Conservation (phyloP, 2,888 invertebrate genomes). For the Tryphoninae sp. region DNA sequence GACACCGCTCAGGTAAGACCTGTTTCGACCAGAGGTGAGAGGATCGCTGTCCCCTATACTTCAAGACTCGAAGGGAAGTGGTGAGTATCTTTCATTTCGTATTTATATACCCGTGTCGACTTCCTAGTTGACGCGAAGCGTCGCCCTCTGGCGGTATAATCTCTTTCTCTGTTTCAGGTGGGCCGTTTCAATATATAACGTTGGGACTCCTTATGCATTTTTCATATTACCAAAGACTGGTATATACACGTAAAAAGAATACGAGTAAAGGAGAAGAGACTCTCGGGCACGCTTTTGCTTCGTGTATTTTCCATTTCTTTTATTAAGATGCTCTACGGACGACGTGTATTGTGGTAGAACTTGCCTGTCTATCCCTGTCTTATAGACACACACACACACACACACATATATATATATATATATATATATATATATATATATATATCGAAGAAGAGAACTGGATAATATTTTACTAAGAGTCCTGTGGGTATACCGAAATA, state of each 20-base stretch:
- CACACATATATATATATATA: neutral
- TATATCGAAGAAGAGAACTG: neutral
- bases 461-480: slow-evolving; percentile 13
- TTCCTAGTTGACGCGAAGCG: too few species aligned
- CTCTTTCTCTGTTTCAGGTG: too few species aligned
- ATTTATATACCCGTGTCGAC: too few species aligned
- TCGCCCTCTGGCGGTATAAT: too few species aligned
- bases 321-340: slow-evolving; percentile 33
- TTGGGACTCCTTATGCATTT: slow-evolving; percentile 57
- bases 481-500: slow-evolving; percentile 6
- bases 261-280: slow-evolving; percentile 3
- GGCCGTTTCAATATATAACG: neutral
- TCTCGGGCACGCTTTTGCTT: slow-evolving; percentile 33
- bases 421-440: neutral
- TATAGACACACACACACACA: neutral
- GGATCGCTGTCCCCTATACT: too few species aligned
- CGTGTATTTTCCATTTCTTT: slow-evolving; percentile 49
- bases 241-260: slow-evolving; percentile 24
- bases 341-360: slow-evolving; percentile 17
- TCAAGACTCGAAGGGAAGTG: too few species aligned
- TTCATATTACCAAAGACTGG: slow-evolving; percentile 59
- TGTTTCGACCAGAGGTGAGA: too few species aligned
- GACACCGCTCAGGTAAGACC: too few species aligned
- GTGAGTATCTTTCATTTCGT: too few species aligned
- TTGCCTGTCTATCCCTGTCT: neutral